A percentile compares a stretch with the other conserved stretches of the same genome.
These are phyloP conservation scores for Lanius ludovicianus DNA, from an alignment of 2,113 vertebrate species.

Conservation along the genomic window DNA sequence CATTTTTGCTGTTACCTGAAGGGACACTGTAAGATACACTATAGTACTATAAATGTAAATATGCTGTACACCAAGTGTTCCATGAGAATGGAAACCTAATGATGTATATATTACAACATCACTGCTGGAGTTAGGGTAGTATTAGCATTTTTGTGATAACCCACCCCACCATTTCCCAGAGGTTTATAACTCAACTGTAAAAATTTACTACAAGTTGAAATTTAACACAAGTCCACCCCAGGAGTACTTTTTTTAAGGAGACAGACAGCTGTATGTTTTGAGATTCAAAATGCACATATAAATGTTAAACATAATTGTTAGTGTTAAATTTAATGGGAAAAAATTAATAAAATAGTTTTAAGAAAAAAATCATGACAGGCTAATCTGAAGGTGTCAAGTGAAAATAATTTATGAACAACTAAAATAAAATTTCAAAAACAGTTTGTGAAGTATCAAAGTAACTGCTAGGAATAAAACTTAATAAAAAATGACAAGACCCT, in stretches of 20 bases:
- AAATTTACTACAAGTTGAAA: slow-evolving; percentile 45
- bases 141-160: slow-evolving; percentile 64
- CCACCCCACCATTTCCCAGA: slow-evolving; percentile 20
- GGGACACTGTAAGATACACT: slow-evolving; percentile 52
- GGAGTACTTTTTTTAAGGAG: background rate
- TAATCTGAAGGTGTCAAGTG: background rate
- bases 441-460: background rate
- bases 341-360: background rate
- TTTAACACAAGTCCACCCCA: background rate
- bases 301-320: background rate
- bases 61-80: slow-evolving; percentile 55
- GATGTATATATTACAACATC: slow-evolving; percentile 61
- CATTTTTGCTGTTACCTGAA: slow-evolving; percentile 63
- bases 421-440: background rate
- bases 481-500: background rate
- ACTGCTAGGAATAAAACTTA: background rate
- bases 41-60: slow-evolving; percentile 70
- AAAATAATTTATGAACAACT: background rate
- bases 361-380: background rate
- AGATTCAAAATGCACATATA: background rate
- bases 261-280: background rate
- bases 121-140: slow-evolving; percentile 12
- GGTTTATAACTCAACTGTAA: slow-evolving; percentile 42
- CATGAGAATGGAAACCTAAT: slow-evolving; percentile 60
- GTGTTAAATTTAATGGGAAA: background rate